These are phyloP conservation scores for Neoscelio sp. DNA, from an alignment of 2,888 invertebrate genomes.

Conservation along the genomic window DNA sequence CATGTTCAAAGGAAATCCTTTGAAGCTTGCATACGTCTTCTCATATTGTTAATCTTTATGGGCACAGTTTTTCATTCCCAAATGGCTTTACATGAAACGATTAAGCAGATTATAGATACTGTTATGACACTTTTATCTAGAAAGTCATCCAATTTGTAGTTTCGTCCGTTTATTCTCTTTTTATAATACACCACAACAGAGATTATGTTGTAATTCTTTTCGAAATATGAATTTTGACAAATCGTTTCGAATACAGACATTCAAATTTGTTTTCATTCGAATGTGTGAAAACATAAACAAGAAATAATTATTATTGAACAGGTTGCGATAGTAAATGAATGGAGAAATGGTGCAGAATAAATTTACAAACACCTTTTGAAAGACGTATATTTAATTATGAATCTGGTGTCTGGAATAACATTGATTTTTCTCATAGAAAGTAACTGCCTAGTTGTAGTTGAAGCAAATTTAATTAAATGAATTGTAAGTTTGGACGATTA, in stretches of 20 bases:
- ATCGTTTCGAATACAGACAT: not conserved
- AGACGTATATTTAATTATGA: conserved; percentile 6
- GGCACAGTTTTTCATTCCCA: conserved; percentile 32
- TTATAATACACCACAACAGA: conserved; percentile 15
- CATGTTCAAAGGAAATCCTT: conserved; percentile 58
- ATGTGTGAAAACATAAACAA: not conserved
- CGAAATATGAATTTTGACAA: conserved; percentile 2
- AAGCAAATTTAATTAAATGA: conserved; percentile 12
- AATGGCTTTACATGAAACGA: conserved; percentile 38
- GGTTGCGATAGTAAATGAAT: too few species aligned
- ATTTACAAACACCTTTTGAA: not conserved
- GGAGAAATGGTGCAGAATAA: too few species aligned
- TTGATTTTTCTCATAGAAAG: not conserved
- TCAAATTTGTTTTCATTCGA: not conserved
- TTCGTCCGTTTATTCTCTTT: conserved; percentile 39
- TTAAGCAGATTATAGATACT: conserved; percentile 50
- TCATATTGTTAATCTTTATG: conserved; percentile 55
- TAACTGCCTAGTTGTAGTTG: conserved; percentile 1
- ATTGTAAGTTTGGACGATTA: conserved; percentile 19
- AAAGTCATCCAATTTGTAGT: conserved; percentile 58
- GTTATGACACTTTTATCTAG: conserved; percentile 44
- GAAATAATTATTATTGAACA: not conserved
- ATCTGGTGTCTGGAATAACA: conserved; percentile 7
- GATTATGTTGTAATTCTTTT: conserved; percentile 10
- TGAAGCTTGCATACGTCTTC: conserved; percentile 48